Conservation (phyloP, 2,797 vertebrate species). For the Enteromius mattozi region DNA sequence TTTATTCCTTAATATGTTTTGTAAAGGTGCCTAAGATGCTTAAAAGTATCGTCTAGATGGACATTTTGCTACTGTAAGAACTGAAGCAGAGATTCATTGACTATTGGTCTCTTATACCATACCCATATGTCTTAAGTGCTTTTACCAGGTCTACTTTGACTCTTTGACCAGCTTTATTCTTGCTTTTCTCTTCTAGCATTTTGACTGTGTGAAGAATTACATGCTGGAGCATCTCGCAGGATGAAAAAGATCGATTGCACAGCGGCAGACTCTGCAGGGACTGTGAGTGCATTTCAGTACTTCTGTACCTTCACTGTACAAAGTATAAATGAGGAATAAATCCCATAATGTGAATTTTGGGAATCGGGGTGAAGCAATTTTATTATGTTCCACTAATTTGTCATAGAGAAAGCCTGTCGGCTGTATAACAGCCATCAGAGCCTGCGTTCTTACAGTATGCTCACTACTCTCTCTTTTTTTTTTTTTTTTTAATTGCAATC, state of each 20-base stretch:
- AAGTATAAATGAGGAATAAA: slow-evolving; percentile 13
- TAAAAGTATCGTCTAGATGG: not conserved
- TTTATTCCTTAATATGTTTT: not conserved
- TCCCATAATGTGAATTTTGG: slow-evolving; percentile 4
- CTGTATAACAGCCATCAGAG: not conserved
- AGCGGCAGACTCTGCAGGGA: slow-evolving; percentile 43
- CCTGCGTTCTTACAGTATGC: not conserved
- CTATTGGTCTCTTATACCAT: not conserved
- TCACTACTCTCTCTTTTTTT: not conserved
- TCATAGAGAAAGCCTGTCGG: not conserved
- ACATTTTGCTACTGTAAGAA: not conserved
- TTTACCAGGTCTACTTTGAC: not conserved
- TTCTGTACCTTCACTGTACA: slow-evolving; percentile 2
- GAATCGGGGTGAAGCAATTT: not conserved
- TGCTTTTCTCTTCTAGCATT: slow-evolving; percentile 40
- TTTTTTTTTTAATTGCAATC: slow-evolving; percentile 14
- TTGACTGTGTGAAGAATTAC: slow-evolving; percentile 10
- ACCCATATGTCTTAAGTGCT: not conserved
- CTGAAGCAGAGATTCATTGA: not conserved
- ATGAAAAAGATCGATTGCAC: slow-evolving; percentile 49
- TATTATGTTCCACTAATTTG: slow-evolving; percentile 8
- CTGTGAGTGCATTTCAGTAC: slow-evolving; percentile 44
- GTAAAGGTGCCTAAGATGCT: not conserved
- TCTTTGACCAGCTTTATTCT: slow-evolving; percentile 21
- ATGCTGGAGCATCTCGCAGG: slow-evolving; percentile 19